These are phyloP conservation scores for Zapus hudsonius DNA, from an alignment of 2,113 vertebrate species.

Conservation along the genomic window DNA sequence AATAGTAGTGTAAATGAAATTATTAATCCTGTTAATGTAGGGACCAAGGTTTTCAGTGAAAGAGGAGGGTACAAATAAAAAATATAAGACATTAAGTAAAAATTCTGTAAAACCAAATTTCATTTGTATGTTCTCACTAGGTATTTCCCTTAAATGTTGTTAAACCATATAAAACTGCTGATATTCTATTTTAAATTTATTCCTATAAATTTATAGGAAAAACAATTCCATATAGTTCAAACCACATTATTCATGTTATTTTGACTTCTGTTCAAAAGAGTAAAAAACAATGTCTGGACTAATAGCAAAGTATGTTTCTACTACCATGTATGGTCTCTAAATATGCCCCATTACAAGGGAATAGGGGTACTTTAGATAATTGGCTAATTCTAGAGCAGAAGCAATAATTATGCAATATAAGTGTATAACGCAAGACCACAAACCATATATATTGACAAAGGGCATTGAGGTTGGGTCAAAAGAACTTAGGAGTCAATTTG, in stretches of 20 bases:
- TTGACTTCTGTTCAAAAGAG: neutral
- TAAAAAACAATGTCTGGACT: neutral
- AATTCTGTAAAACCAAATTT: slow-evolving; percentile 17
- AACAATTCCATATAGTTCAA: neutral
- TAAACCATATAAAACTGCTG: neutral
- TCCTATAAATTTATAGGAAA: slow-evolving; percentile 41
- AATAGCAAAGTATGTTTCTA: neutral
- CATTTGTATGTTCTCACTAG: neutral
- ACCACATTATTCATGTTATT: neutral
- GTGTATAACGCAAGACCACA: neutral
- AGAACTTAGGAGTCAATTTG: neutral
- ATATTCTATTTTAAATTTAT: slow-evolving; percentile 54
- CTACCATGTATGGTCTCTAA: neutral
- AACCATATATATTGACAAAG: neutral
- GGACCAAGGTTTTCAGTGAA: neutral
- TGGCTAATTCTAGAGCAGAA: neutral
- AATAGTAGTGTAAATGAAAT: neutral
- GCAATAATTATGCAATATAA: slow-evolving; percentile 5
- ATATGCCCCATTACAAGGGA: slow-evolving; percentile 32
- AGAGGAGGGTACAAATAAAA: neutral
- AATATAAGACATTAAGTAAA: neutral
- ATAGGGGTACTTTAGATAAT: neutral
- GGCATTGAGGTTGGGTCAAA: neutral
- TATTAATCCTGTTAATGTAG: neutral
- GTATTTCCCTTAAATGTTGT: slow-evolving; percentile 31